Evolutionary conservation across 2,888 invertebrate species (phyloP), one percentile per base, ranked within the genome.

Genomic region (Spisula subtruncata): DNA sequence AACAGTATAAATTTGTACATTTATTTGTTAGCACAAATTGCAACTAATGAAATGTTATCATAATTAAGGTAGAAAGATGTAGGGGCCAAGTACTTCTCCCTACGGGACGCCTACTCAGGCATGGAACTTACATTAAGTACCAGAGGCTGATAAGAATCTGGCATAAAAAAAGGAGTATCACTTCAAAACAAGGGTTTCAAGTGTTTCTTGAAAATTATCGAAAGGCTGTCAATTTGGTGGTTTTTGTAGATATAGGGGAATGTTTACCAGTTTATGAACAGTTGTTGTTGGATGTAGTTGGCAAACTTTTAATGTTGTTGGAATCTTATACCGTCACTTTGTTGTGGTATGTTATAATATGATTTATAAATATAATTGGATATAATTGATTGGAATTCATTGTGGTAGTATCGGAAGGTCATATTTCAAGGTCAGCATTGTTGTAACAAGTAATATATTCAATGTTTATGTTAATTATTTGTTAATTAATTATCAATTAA

Each of bases 101-200:
- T 85, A 80, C 75, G 18, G 87, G 90, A 88, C 32, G 32, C 85
- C 90, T 54, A 51, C 80, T 84, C 85, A 87, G 54, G 60, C 71
- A 56, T 81, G 66, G 80, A 90, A 88, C 88, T 48, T 88, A 88
- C 84, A 88, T 83, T 80, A 41, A 88, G 83, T 84, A 46, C 16
- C 18, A 75, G 86, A 79, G 83, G 32, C n/a, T 81, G 88, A 83
- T 83, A 79, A 56, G 80, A 81, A 88, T 88, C 88, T 84, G 81
- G 54, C 88, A 88, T 84, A 83, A 88, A 88, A 88, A 88, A 87
- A 2, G 4, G 5, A 8, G 54, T 87, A 87, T 87, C 86, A 87
- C 80, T 87, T 85, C 80, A 56, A 56, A 85, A 85, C 80, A 85
- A 56, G 85, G 85, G 80, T 85, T 54, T 85, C 14, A 29, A 85